These are phyloP conservation scores for Liodrosophila aerea DNA, from an alignment of 2,888 invertebrate species.

Conservation along the genomic window DNA sequence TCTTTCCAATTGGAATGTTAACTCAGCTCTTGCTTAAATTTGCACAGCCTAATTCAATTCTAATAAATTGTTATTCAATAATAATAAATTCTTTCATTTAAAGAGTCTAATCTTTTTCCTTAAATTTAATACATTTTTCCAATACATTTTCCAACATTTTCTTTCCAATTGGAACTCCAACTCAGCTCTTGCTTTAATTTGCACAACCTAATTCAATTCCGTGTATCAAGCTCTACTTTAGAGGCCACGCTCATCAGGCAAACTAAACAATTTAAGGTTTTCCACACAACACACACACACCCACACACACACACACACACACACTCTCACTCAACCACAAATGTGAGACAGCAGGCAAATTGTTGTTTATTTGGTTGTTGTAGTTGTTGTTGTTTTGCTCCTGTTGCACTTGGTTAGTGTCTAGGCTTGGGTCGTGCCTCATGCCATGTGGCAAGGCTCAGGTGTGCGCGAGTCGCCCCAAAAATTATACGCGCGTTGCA, in stretches of 20 bases:
- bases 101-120: too few relatives aligned
- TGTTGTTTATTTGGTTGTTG: slow-evolving; percentile 28
- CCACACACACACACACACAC: slow-evolving; percentile 14
- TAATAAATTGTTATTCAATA: too few relatives aligned
- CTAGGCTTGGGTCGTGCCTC: slow-evolving; percentile 24
- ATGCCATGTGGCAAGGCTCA: slow-evolving; percentile 19
- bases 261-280: slow-evolving; percentile 40
- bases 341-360: slow-evolving; percentile 27
- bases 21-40: too few relatives aligned
- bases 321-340: slow-evolving; percentile 1
- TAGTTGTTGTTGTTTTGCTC: slow-evolving; percentile 11
- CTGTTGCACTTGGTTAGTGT: slow-evolving; percentile 24
- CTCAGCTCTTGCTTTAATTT: too few relatives aligned
- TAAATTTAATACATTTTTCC: too few relatives aligned
- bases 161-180: too few relatives aligned
- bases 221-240: not conserved
- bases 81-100: too few relatives aligned
- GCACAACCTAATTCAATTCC: not conserved
- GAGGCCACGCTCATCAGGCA: not conserved
- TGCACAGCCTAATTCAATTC: too few relatives aligned
- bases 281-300: too few relatives aligned
- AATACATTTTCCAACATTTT: too few relatives aligned
- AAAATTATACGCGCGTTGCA: slow-evolving; percentile 72
- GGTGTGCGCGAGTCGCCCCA: slow-evolving; percentile 34
- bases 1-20: too few relatives aligned